These are phyloP conservation scores for Mastomys coucha DNA, from an alignment of 2,113 vertebrate genomes.

Conservation along the genomic window DNA sequence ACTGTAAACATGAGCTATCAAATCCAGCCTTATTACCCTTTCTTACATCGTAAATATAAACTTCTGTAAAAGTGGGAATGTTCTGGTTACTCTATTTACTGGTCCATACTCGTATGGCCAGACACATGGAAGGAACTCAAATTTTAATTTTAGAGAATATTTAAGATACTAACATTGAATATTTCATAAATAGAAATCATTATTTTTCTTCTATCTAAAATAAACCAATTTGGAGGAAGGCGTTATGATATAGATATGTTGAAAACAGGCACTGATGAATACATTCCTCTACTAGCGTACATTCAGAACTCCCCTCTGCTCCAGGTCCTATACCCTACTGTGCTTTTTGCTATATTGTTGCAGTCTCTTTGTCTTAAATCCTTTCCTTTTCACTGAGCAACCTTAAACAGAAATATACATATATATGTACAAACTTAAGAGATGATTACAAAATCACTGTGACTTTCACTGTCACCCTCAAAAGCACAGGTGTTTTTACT, in stretches of 20 bases:
- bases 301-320: not conserved
- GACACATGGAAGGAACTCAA: not conserved
- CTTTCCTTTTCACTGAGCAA: not conserved
- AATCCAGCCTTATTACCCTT: not conserved
- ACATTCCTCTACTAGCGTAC: constrained; percentile 8
- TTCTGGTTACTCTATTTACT: constrained; percentile 7
- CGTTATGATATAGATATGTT: not conserved
- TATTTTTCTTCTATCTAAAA: constrained; percentile 45
- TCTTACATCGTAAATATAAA: constrained; percentile 12
- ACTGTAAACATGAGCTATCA: not conserved
- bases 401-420: constrained; percentile 25
- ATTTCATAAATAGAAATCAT: constrained; percentile 26
- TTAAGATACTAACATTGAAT: constrained; percentile 44
- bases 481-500: not conserved
- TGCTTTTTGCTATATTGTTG: not conserved
- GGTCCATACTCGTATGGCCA: not conserved
- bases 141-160: constrained; percentile 7
- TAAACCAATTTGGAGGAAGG: not conserved
- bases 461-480: not conserved
- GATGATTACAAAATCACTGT: not conserved
- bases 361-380: not conserved
- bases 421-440: not conserved
- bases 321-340: not conserved
- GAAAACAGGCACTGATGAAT: constrained; percentile 30
- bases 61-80: not conserved